Base-by-base conservation (phyloP, 2,888 invertebrate genomes). In the Lypha dubia region DNA sequence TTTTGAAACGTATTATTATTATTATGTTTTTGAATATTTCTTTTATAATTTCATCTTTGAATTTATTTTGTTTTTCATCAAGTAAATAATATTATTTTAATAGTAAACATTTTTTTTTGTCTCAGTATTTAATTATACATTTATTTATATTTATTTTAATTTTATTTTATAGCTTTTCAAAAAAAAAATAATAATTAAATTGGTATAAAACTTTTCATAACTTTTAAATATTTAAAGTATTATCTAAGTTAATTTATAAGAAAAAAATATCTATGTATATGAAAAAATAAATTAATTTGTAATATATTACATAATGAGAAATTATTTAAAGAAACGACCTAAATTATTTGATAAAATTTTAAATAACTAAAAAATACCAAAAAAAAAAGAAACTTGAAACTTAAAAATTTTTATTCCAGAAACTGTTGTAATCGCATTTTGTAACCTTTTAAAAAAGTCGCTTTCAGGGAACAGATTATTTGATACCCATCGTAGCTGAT, bases 41-140 rank as follows among this genome's bases (percentile, higher is more conserved):
- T 77, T 79, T 71, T 79, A 81, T 79, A 84, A 63, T 86, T 83
- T 74, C n/a, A 63, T 85, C 85, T 87, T 51, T 41, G 46, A n/a
- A n/a, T n/a, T n/a, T 62, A 81, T 65, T 56, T 53, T 68, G 11
- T 81, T 44, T 79, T 80, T 67, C 53, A 81, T 79, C 53, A 71
- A 67, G 76, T 86, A 82, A 83, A 86, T 86, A 82, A 81, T 82
- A 84, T 75, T 84, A 81, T 81, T 86, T 80, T 60, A 76, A 79
- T 84, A 86, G 79, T 86, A 86, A 86, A 77, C 81, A 73, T 68
- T 75, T 79, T 71, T 28, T 28, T 28, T 28, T 28, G 28, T 70
- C 75, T 58, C 15, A 73, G 68, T 80, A 76, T 67, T 62, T 75
- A 58, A 65, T 65, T 65, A 83, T 77, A 58, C 77, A 58, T 71